These are phyloP conservation scores for Myrmecophaga tridactyla DNA, from an alignment of 2,113 vertebrate species.

Conservation along the genomic window DNA sequence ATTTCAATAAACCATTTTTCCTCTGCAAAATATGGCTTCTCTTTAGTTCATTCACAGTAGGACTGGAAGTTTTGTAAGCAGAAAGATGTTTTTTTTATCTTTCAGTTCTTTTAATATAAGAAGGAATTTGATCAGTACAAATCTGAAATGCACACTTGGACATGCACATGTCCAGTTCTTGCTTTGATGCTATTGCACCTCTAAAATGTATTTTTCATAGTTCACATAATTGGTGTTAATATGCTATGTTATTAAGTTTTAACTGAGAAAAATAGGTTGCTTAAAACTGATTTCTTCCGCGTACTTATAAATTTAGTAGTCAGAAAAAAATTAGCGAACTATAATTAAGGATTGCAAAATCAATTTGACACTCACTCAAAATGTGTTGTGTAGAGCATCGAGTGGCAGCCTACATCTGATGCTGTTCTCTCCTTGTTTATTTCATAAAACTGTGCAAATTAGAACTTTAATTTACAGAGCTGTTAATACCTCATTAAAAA, in stretches of 20 bases:
- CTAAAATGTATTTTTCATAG: conserved; percentile 29
- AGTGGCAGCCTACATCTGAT: not conserved
- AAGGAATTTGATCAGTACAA: conserved; percentile 3
- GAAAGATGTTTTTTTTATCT: not conserved
- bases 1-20: not conserved
- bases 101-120: not conserved
- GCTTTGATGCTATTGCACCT: not conserved
- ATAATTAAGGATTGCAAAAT: conserved; percentile 73
- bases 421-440: conserved; percentile 51
- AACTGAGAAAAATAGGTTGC: conserved; percentile 65
- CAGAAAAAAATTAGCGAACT: conserved; percentile 57
- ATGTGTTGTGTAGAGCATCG: conserved; percentile 6
- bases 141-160: not conserved
- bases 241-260: conserved; percentile 55
- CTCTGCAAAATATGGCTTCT: not conserved
- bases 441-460: conserved; percentile 60
- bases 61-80: not conserved
- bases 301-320: conserved; percentile 54
- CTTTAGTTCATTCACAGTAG: not conserved
- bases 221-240: conserved; percentile 54
- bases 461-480: conserved; percentile 60
- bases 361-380: conserved; percentile 64
- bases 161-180: not conserved
- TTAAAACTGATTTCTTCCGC: conserved; percentile 61
- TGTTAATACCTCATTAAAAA: conserved; percentile 63